A percentile compares a stretch with the other conserved stretches of the same genome.
phyloP scores from a whole-genome alignment of 1,140 invertebrate genomes.

The Musca domestica region DNA sequence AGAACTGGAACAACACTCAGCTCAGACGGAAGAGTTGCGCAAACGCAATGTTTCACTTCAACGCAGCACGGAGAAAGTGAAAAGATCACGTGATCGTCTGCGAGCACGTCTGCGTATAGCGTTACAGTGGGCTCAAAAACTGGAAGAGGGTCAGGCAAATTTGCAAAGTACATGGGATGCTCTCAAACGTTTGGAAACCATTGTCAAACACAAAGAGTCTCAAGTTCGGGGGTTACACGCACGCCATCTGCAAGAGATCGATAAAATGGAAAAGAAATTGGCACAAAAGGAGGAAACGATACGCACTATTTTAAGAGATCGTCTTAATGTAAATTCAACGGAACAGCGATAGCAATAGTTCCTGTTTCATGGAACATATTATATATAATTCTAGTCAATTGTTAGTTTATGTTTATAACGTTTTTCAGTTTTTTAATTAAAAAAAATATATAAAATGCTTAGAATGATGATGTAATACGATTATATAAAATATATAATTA shows the following conservation, averaged over 20 bases:
- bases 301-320: constrained; percentile 28
- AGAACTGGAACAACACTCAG: constrained; percentile 30
- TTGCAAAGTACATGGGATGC: constrained; percentile 47
- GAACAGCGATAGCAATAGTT: constrained; percentile 4
- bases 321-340: not conserved
- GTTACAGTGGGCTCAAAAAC: constrained; percentile 48
- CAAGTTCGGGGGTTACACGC: constrained; percentile 46
- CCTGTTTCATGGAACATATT: no score
- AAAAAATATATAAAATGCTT: no score
- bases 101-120: constrained; percentile 47
- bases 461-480: no score
- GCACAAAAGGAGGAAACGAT: constrained; percentile 51
- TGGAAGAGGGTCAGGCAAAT: constrained; percentile 42
- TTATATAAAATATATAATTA: no score
- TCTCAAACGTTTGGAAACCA: constrained; percentile 43
- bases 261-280: constrained; percentile 45
- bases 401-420: no score
- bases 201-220: constrained; percentile 50
- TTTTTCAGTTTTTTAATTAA: no score
- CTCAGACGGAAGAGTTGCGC: constrained; percentile 14
- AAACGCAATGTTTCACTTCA: constrained; percentile 28
- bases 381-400: no score
- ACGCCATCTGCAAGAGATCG: constrained; percentile 44
- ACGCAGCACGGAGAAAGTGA: constrained; percentile 40
- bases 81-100: constrained; percentile 41